Conservation (phyloP, 1,140 invertebrate species). For the Reticulitermes speratus region DNA sequence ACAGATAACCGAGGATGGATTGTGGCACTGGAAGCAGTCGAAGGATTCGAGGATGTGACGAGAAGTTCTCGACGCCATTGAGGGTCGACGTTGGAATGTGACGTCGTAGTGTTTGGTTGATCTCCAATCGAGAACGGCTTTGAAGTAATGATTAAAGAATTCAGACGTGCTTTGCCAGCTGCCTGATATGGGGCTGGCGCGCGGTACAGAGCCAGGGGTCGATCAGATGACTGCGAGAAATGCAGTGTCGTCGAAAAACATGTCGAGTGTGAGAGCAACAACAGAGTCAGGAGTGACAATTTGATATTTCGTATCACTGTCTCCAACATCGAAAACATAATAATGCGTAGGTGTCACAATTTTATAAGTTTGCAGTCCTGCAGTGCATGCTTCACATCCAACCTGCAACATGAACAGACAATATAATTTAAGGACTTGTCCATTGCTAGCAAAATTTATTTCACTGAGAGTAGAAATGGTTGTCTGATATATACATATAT, state of each 20-base stretch:
- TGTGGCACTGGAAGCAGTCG: neutral
- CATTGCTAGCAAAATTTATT: too few relatives aligned
- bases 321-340: neutral
- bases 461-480: too few relatives aligned
- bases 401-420: too few relatives aligned
- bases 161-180: neutral
- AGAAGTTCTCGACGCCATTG: neutral
- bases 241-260: neutral
- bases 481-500: too few relatives aligned
- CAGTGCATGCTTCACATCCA: neutral
- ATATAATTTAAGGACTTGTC: too few relatives aligned
- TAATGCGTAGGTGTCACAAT: neutral
- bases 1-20: neutral
- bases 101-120: neutral
- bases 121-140: slow-evolving; percentile 1
- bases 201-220: neutral
- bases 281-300: neutral
- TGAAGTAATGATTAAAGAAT: slow-evolving; percentile 22
- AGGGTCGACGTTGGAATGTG: neutral
- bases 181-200: slow-evolving; percentile 10
- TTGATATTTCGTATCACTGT: neutral
- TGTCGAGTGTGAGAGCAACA: neutral
- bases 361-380: neutral
- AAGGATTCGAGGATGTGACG: neutral
- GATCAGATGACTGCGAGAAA: neutral